Percentiles rank a stretch among this genome's conserved stretches.
Conservation (phyloP, 2,797 vertebrate genomes). For the Gobionotothen gibberifrons region DNA sequence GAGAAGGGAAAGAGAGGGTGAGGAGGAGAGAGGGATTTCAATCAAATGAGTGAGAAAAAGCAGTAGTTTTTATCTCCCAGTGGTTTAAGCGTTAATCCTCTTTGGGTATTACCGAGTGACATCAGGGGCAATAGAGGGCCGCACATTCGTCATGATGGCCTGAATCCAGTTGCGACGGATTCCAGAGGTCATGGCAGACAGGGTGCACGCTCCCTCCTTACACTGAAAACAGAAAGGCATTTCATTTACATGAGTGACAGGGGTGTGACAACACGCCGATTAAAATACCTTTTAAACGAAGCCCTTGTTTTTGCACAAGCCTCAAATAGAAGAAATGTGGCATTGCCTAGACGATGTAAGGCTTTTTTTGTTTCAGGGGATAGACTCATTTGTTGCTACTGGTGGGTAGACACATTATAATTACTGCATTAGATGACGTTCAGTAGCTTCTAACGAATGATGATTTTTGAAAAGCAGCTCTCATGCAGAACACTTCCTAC, state of each 20-base stretch:
- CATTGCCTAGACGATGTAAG: neutral
- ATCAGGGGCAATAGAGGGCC: slow-evolving; percentile 91
- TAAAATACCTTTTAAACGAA: slow-evolving; percentile 32
- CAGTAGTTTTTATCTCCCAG: slow-evolving; percentile 53
- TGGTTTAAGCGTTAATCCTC: slow-evolving; percentile 52
- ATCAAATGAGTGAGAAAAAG: slow-evolving; percentile 63
- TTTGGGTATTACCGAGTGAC: slow-evolving; percentile 91
- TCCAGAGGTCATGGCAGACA: slow-evolving; percentile 98
- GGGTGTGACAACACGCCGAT: slow-evolving; percentile 16
- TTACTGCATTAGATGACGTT: neutral
- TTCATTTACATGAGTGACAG: slow-evolving; percentile 21
- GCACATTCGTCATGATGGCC: slow-evolving; percentile 97
- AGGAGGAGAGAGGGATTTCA: slow-evolving; percentile 66
- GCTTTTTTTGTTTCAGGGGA: neutral
- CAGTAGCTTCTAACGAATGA: neutral
- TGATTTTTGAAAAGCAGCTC: neutral
- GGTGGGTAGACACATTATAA: neutral
- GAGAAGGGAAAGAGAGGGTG: slow-evolving; percentile 81
- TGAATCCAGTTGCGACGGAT: slow-evolving; percentile 99
- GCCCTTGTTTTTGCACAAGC: slow-evolving; percentile 2
- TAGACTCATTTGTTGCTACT: neutral
- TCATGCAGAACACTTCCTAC: neutral
- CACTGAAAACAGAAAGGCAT: slow-evolving; percentile 83
- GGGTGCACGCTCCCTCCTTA: slow-evolving; percentile 91
- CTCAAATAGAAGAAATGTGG: slow-evolving; percentile 9